These are phyloP conservation scores for Drosophila sp. DNA, from an alignment of 1,140 invertebrate genomes.

Conservation along the genomic window DNA sequence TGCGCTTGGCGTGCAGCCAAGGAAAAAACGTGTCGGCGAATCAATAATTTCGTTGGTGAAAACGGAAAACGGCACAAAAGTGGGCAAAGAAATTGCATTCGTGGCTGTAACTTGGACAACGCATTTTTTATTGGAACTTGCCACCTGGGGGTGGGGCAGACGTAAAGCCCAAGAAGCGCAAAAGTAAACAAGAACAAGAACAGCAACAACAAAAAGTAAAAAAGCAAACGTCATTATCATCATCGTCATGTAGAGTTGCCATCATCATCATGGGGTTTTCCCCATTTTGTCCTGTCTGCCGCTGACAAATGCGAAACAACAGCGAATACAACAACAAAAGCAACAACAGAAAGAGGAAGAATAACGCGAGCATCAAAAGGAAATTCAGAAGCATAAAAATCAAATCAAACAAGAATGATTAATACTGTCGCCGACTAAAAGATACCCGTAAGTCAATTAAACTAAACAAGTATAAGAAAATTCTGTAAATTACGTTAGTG, in stretches of 20 bases:
- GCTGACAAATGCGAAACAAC: slow-evolving; percentile 34
- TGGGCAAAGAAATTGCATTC: slow-evolving; percentile 35
- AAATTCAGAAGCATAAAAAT: slow-evolving; percentile 76
- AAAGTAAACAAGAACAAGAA: slow-evolving; percentile 16
- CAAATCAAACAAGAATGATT: slow-evolving; percentile 60
- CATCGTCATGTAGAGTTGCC: slow-evolving; percentile 5
- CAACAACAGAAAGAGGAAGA: slow-evolving; percentile 39
- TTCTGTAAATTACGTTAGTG: no score
- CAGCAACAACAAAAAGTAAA: slow-evolving; percentile 29
- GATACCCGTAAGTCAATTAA: no score
- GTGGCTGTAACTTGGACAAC: slow-evolving; percentile 31
- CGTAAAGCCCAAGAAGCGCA: neutral
- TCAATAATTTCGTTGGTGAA: slow-evolving; percentile 66
- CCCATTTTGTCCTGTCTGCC: slow-evolving; percentile 72
- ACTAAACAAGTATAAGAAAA: no score
- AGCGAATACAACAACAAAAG: slow-evolving; percentile 33
- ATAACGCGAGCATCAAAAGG: slow-evolving; percentile 51
- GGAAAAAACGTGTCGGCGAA: slow-evolving; percentile 37
- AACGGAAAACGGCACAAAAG: slow-evolving; percentile 28
- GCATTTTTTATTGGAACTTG: slow-evolving; percentile 28
- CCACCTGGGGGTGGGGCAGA: neutral
- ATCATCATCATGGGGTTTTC: slow-evolving; percentile 60
- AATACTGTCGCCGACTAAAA: no score
- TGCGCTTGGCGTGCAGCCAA: slow-evolving; percentile 69
- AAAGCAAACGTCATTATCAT: slow-evolving; percentile 31